Evolutionary conservation across 1,140 invertebrate genomes (phyloP).

Genomic region (Cyrtorhinus lividipennis): DNA sequence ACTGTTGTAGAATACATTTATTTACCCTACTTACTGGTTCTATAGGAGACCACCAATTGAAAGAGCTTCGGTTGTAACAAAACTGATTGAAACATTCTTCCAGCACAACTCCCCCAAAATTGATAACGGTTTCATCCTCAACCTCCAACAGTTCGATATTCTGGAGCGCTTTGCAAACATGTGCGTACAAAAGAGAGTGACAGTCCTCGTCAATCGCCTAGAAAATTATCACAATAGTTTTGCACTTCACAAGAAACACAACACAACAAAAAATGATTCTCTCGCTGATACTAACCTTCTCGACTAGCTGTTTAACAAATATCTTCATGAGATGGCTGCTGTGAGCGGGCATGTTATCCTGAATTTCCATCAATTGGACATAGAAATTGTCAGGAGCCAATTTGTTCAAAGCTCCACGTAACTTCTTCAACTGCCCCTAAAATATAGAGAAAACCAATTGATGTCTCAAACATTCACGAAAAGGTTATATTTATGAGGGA

Average conservation of each 20-base stretch:
- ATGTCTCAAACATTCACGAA: no score
- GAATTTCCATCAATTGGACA: slow-evolving; percentile 14
- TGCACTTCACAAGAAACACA: no score
- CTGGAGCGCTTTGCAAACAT: slow-evolving; percentile 13
- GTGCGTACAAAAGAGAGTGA: slow-evolving; percentile 12
- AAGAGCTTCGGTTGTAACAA: slow-evolving; percentile 11
- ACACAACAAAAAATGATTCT: no score
- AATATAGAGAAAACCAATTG: not conserved
- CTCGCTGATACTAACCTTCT: slow-evolving; percentile 16
- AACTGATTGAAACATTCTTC: slow-evolving; percentile 15
- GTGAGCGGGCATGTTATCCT: slow-evolving; percentile 9
- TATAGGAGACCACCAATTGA: slow-evolving; percentile 12
- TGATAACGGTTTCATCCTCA: slow-evolving; percentile 7
- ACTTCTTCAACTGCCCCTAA: slow-evolving; percentile 13
- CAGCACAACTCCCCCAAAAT: slow-evolving; percentile 9
- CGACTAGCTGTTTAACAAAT: slow-evolving; percentile 12
- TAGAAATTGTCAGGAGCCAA: slow-evolving; percentile 18
- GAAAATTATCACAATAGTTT: not conserved
- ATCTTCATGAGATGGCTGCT: slow-evolving; percentile 14
- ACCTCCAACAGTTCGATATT: slow-evolving; percentile 11
- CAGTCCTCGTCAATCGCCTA: slow-evolving; percentile 8
- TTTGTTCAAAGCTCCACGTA: slow-evolving; percentile 15
- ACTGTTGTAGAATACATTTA: no score
- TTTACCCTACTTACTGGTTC: slow-evolving; percentile 11
- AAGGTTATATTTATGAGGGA: not conserved